A percentile compares a stretch with the other conserved stretches of the same genome.
These are phyloP conservation scores for Bubalus kerabau DNA, from an alignment of 2,113 vertebrate genomes.

Conservation along the genomic window DNA sequence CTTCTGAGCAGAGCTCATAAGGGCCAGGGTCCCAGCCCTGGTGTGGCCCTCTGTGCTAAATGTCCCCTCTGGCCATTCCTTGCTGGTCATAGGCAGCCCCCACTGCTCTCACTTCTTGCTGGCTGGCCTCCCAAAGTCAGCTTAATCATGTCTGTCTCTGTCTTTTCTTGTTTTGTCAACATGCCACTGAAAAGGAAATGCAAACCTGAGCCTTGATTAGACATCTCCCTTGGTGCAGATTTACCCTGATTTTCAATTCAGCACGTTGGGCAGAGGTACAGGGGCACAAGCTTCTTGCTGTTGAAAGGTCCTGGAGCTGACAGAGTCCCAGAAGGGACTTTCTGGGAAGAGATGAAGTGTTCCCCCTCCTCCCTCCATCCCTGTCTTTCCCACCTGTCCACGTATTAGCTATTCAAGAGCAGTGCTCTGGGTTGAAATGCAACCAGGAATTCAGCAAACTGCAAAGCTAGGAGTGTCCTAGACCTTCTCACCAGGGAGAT, in stretches of 20 bases:
- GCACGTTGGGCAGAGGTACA: accelerated
- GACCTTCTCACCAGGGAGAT: background rate
- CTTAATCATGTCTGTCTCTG: slow-evolving; percentile 40
- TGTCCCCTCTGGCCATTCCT: background rate
- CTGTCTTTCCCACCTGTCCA: background rate
- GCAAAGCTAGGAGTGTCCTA: background rate
- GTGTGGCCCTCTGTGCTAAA: background rate
- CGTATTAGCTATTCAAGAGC: background rate
- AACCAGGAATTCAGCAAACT: background rate
- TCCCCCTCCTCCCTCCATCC: no score
- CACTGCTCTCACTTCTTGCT: background rate
- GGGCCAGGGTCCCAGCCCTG: background rate
- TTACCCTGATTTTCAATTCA: slow-evolving; percentile 48
- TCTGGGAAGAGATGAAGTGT: background rate
- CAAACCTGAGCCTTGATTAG: slow-evolving; percentile 59
- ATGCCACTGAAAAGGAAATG: slow-evolving; percentile 41
- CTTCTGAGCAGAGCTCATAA: background rate
- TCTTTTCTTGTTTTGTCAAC: slow-evolving; percentile 65
- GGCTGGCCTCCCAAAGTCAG: background rate
- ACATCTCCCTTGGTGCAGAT: background rate
- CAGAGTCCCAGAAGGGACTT: background rate
- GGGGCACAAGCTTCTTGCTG: background rate
- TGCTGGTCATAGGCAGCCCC: background rate
- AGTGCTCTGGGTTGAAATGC: background rate
- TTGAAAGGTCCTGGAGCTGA: background rate